A percentile compares a stretch with the other conserved stretches of the same genome.
phyloP scores from a whole-genome alignment of 2,113 vertebrate genomes.

The Accipiter virgatus region DNA sequence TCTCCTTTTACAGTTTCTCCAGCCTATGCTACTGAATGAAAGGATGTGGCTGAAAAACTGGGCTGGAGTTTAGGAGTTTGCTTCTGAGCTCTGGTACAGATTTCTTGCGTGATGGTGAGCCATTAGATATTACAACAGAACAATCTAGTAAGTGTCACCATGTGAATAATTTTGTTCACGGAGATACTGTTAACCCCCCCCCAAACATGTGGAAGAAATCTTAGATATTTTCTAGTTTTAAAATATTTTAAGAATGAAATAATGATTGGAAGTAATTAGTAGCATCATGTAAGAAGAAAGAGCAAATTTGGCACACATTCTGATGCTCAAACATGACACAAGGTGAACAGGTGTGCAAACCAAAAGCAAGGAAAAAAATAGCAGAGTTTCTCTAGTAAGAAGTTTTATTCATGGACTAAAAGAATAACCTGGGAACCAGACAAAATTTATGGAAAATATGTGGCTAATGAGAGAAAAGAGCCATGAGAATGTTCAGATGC shows the following conservation, averaged over 20 bases:
- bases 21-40: not conserved
- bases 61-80: not conserved
- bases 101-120: not conserved
- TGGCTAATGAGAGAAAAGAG: not conserved
- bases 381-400: not conserved
- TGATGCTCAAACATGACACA: not conserved
- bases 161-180: not conserved
- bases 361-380: not conserved
- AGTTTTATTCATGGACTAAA: not conserved
- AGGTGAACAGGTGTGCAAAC: not conserved
- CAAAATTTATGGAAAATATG: not conserved
- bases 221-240: not conserved
- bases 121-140: not conserved
- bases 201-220: not conserved
- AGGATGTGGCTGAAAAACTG: not conserved
- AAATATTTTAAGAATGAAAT: not conserved
- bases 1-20: not conserved
- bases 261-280: not conserved
- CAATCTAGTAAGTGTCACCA: not conserved
- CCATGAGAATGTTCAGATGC: not conserved
- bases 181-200: not conserved
- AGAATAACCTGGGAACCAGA: not conserved
- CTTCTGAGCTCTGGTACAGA: not conserved
- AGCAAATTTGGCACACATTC: not conserved
- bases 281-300: not conserved